phyloP scores from a whole-genome alignment of 2,888 invertebrate species.

The Thyatira batis region DNA sequence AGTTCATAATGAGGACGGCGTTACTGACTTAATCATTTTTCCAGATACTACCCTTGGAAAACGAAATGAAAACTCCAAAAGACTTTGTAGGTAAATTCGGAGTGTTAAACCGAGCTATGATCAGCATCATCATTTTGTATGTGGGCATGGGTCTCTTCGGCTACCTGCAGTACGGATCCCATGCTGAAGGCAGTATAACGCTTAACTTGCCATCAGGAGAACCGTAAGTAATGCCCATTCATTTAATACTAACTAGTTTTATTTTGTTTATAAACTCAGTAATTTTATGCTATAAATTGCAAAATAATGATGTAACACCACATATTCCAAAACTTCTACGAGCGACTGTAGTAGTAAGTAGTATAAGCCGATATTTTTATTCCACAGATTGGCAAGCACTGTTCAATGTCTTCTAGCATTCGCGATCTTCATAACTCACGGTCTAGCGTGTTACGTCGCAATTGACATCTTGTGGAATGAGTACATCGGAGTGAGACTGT shows the following conservation, averaged over 20 bases:
- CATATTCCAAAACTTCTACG: no score
- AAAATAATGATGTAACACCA: no score
- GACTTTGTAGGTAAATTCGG: constrained; percentile 91
- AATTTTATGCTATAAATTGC: neutral
- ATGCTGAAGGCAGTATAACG: constrained; percentile 90
- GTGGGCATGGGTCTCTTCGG: constrained; percentile 95
- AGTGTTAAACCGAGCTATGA: constrained; percentile 93
- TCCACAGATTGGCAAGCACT: constrained; percentile 84
- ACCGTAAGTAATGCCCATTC: constrained; percentile 73
- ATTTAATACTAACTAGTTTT: neutral
- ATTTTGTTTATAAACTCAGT: neutral
- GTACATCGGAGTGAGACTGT: constrained; percentile 82
- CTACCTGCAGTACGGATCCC: constrained; percentile 91
- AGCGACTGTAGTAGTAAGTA: no score
- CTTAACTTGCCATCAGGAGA: constrained; percentile 89
- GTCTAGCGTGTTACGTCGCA: constrained; percentile 97
- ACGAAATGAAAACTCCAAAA: constrained; percentile 95
- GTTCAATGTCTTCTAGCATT: constrained; percentile 88
- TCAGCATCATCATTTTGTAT: constrained; percentile 91
- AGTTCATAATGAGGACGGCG: no score
- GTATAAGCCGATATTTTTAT: neutral
- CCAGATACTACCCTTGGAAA: constrained; percentile 95
- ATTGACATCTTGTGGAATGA: constrained; percentile 96
- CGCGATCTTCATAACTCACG: constrained; percentile 95
- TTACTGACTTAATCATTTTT: no score